Percentiles rank a stretch among this genome's conserved stretches.
These are phyloP conservation scores for Pristionchus entomophagus DNA, from an alignment of 2,888 invertebrate species.

Conservation along the genomic window DNA sequence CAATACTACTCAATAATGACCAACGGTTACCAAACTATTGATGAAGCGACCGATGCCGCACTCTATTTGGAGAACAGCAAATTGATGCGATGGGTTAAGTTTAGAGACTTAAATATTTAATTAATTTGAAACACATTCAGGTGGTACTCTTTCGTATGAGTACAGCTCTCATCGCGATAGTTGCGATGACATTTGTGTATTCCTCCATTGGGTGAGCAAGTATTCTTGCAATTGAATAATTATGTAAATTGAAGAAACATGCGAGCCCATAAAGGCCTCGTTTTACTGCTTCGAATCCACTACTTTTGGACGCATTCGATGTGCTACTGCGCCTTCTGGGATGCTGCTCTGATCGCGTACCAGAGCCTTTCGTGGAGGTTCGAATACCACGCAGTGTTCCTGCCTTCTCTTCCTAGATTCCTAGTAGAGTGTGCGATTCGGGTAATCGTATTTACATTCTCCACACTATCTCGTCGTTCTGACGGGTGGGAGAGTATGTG, in stretches of 20 bases:
- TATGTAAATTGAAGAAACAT: neutral
- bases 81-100: neutral
- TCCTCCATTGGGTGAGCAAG: neutral
- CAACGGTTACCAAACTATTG: neutral
- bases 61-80: neutral
- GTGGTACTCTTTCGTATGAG: neutral
- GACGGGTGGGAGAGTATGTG: no score
- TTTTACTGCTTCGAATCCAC: neutral
- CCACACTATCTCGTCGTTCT: no score
- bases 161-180: neutral
- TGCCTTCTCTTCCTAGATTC: neutral
- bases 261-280: neutral
- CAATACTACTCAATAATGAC: neutral
- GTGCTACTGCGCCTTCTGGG: neutral
- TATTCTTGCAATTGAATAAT: neutral
- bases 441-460: neutral
- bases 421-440: no score
- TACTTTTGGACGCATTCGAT: neutral
- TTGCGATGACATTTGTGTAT: neutral
- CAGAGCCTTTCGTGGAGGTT: neutral
- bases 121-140: neutral
- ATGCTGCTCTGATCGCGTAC: neutral
- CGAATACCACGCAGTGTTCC: neutral
- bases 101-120: neutral
- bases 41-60: neutral